Percentiles rank a stretch among this genome's conserved stretches.
Evolutionary conservation across 2,113 vertebrate species (phyloP).

Genomic region (Ptyas mucosa): DNA sequence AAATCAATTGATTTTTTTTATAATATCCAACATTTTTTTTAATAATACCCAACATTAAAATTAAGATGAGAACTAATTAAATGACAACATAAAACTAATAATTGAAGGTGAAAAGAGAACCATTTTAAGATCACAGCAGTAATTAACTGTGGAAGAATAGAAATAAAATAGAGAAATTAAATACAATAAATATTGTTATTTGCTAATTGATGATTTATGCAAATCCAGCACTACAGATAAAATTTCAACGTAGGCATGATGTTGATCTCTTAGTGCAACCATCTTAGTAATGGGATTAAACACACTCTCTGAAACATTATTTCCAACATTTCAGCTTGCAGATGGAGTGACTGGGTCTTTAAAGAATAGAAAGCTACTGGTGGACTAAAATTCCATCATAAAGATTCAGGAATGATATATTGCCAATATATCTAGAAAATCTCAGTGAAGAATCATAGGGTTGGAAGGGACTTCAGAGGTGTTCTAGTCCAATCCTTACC

Average conservation of each 20-base stretch:
- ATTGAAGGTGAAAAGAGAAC: not conserved
- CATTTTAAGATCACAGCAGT: not conserved
- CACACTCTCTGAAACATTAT: too few relatives aligned
- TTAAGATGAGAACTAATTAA: slow-evolving; percentile 55
- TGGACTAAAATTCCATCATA: not conserved
- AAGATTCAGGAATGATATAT: not conserved
- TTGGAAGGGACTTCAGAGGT: too few relatives aligned
- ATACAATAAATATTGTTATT: not conserved
- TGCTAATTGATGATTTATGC: not conserved
- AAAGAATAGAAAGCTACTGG: not conserved
- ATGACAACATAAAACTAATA: slow-evolving; percentile 33
- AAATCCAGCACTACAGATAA: not conserved
- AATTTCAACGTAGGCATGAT: not conserved
- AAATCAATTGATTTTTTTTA: slow-evolving; percentile 37
- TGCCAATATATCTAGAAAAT: not conserved
- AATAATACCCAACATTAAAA: slow-evolving; percentile 42
- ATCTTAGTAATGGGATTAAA: not conserved
- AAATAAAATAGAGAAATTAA: not conserved
- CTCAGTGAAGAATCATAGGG: too few relatives aligned
- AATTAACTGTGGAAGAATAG: not conserved
- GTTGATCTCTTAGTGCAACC: not conserved
- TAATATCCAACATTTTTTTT: slow-evolving; percentile 32
- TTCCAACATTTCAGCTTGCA: not conserved
- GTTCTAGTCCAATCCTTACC: too few relatives aligned
- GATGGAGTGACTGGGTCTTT: too few relatives aligned